Evolutionary conservation across 2,113 vertebrate species (phyloP), one percentile per base, ranked within the genome.

Genomic region (Gavialis gangeticus): DNA sequence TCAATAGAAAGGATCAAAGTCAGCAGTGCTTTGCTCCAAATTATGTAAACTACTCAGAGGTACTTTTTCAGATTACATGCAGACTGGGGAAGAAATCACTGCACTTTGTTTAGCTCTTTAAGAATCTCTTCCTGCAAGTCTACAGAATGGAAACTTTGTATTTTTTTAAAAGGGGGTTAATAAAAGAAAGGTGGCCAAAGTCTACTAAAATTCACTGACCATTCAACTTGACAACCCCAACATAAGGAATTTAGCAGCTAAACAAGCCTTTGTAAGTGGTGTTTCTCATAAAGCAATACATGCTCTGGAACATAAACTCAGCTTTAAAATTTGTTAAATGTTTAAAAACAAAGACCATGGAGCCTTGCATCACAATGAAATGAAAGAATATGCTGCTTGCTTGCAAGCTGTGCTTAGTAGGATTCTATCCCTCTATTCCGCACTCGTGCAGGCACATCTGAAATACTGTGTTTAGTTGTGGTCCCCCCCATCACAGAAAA

Each of bases 301-400:
- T n/a, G 18, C 27, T 67, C 16, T n/a, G 37, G 6, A 46, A 46
- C 37, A 46, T 46, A 46, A 46, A 46, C 6, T 46, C 37, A 46
- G n/a, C 14, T 67, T 67, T 67, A 67, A 67, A 64, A 28, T 14
- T 27, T 64, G 25, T 5, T 64, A 28, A 24, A n/a, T 18, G 28
- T n/a, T 67, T 34, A 30, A 34, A 67, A 84, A 84, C 5, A 28
- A 5, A 69, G 55, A 5, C 1, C 25, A 89, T 76, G 30, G 76
- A 15, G 67, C 4, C 0, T 0, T 3, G 2, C 25, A 4, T 69
- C 69, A 69, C 57, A 17, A 64, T 15, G 28, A 76, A 91, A 28
- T 57, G 16, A 78, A 90, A 85, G 13, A 84, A 9, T 46, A 87
- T 25, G 10, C 73, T 2, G 16, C 55, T 12, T 17, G 85, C 75